Evolutionary conservation across 2,113 vertebrate species (phyloP), one percentile per base, ranked within the genome.

Genomic region (Eleginops maclovinus): DNA sequence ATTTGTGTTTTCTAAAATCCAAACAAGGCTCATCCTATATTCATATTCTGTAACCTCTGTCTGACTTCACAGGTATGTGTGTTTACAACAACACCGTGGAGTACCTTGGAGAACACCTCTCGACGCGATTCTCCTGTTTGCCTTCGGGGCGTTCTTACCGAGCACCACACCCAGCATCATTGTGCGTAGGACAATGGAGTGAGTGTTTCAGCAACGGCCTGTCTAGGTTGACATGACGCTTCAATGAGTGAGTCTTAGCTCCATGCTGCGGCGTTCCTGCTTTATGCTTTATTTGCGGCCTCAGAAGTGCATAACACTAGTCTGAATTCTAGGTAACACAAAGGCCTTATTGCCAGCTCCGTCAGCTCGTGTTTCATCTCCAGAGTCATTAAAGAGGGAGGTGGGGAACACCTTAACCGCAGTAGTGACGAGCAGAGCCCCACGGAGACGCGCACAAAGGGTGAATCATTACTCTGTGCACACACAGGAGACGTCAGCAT

Each of bases 351-450:
- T 81, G 83, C 64, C 55, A 44, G 68, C 78, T 75, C 53, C 26
- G 59, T 64, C 84, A 75, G 77, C 79, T 84, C 40, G 22, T 71
- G 60, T 84, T 85, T 88, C 85, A 87, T 88, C 86, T 79, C 54
- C 47, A 62, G 72, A 79, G 81, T 87, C 61, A 60, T 88, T 85
- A 84, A 75, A 62, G 49, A 64, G 61, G 73, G 49, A 79, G 75
- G 80, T 66, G 87, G 77, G 81, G 71, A 79, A 71, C 82, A 90
- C 80, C 83, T 83, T 72, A 75, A 77, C 78, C 78, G 17, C 74
- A 73, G 58, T 44, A 43, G 13, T 66, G 66, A 82, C 56, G 46
- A 79, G 59, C 43, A 72, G 47, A 62, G 56, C 60, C 81, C 72
- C 83, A 22, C 40, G 31, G 85, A 87, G 80, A 87, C 62, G 24